Evolutionary conservation across 2,797 vertebrate species (phyloP), one percentile per base, ranked within the genome.

Genomic region (Anabacerthia variegaticeps): DNA sequence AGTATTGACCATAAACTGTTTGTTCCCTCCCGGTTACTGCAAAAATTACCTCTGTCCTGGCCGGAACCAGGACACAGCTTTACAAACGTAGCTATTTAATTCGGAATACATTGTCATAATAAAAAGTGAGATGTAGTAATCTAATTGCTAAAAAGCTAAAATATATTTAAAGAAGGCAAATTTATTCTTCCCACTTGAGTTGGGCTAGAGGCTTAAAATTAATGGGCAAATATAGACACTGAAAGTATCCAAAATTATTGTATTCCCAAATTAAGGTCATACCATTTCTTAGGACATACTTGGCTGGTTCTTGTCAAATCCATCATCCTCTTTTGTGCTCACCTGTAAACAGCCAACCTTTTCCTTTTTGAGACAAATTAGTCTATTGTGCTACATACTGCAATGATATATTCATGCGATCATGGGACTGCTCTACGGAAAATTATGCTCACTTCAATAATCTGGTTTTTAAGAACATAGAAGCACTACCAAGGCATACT

Each of bases 121-220:
- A 95, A 96, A 94, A 93, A 96, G 43, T 37, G 80, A 88, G 67
- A 93, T 56, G 18, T 51, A 91, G 56, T 54, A 92, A 89, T 69
- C 26, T 26, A 74, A 93, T 82, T 89, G 61, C 34, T 95, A 89
- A 77, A 94, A 96, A 78, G 81, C 76, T 85, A 73, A 95, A 96
- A 52, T 8, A 27, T 72, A 75, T 72, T 75, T 86, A 39, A 78
- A 89, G 48, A 34, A 41, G 1, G 11, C 4, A 67, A 63, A 85
- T 52, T 30, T 85, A 37, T 76, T 66, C 23, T 82, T 71, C 39
- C 22, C 22, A 7, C 54, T 86, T 71, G 17, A 7, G 36, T 30
- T 46, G 13, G 19, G 8, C 5, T 49, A 49, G 61, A 62, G 19
- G 54, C 61, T 62, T 81, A 90, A 89, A 84, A 85, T 68, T 52